Evolutionary conservation across 2,797 vertebrate genomes (phyloP).

Genomic region (Sebastes aleutianus): DNA sequence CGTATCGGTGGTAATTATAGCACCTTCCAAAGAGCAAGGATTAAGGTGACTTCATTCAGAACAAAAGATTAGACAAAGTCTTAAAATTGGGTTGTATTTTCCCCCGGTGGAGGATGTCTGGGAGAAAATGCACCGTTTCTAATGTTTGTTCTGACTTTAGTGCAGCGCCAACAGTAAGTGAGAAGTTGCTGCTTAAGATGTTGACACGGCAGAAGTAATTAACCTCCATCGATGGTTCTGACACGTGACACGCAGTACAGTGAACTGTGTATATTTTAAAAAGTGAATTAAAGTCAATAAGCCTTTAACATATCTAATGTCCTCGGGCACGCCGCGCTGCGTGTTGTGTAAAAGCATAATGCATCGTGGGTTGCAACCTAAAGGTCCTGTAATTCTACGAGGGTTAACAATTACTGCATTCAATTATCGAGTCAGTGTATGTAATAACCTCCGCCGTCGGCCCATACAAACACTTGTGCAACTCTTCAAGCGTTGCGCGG

Average conservation of each 20-base stretch:
- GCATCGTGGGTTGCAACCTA: slow-evolving; percentile 15
- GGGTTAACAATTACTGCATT: slow-evolving; percentile 53
- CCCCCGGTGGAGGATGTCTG: background rate
- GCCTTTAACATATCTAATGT: slow-evolving; percentile 23
- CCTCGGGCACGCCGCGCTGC: background rate
- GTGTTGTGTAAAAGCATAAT: slow-evolving; percentile 11
- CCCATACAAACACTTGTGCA: background rate
- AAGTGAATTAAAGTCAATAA: slow-evolving; percentile 20
- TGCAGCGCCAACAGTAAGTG: background rate
- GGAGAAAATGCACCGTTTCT: background rate
- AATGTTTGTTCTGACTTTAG: slow-evolving; percentile 10
- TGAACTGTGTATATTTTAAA: background rate
- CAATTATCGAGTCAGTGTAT: slow-evolving; percentile 20
- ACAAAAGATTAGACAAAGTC: slow-evolving; percentile 27
- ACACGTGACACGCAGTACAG: background rate
- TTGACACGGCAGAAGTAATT: slow-evolving; percentile 25
- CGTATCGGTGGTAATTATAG: slow-evolving; percentile 51
- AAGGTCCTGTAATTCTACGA: slow-evolving; percentile 34
- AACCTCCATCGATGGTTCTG: background rate
- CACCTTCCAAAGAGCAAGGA: slow-evolving; percentile 45
- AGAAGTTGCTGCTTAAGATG: slow-evolving; percentile 12
- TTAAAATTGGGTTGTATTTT: slow-evolving; percentile 28
- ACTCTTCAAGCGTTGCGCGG: slow-evolving; percentile 51
- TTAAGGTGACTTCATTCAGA: slow-evolving; percentile 43
- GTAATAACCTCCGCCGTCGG: slow-evolving; percentile 44